Evolutionary conservation across 2,797 vertebrate species (phyloP), one percentile per base, ranked within the genome.

Genomic region (Leptatherina wallacei): DNA sequence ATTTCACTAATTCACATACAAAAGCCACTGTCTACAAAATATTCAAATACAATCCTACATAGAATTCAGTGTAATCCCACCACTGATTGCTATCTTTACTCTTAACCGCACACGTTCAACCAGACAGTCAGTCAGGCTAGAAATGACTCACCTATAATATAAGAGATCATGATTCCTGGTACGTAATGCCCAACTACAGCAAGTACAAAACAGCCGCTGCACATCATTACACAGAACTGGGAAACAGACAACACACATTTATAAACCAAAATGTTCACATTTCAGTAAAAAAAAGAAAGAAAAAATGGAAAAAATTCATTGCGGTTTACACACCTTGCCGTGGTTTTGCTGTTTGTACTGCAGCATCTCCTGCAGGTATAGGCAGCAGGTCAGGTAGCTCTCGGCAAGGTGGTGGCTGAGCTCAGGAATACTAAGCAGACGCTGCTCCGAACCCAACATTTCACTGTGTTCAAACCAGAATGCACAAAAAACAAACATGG

Each of bases 91-190:
- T 54, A 38, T 40, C 0, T 36, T 65, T 69, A 35, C 63, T 38
- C 20, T 11, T 54, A 51, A 27, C 30, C 61, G 65, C 47, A 71
- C 63, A 54, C 13, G 24, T 4, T 6, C 8, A 61, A 40, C 27
- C 20, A 54, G 11, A 49, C 29, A 30, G 16, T 35, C n/a, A 42
- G 38, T 61, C 27, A 54, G 12, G 22, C 0, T 42, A 1, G 11
- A n/a, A 27, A 30, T 27, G 49, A 84, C 89, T 98, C 94, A 99
- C 98, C 94, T 86, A 98, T 94, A 69, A 99, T 99, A 88, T 98
- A 99, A 80, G 96, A 98, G 91, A 99, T 99, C 98, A 99, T 99
- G 90, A 99, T 96, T 91, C 98, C 98, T 4, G 98, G 98, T 81
- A 99, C 95, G 84, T 99, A 99, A 92, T 99, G 98, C 81, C 98